Base-by-base conservation (phyloP, 2,113 vertebrate genomes). In the Amphiprion percula region DNA sequence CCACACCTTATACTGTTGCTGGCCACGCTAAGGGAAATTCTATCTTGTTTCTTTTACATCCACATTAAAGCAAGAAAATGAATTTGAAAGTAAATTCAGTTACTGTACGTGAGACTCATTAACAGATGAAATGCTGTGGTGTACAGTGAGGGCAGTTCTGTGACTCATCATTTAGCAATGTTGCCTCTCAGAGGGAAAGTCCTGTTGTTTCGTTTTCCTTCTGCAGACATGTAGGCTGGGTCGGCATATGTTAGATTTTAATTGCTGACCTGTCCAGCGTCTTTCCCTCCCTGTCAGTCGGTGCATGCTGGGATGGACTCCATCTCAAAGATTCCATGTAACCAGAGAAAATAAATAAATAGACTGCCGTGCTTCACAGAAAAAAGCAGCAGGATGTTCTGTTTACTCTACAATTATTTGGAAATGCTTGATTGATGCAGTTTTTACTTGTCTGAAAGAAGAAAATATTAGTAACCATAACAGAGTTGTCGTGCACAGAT, bases 111-210 rank as follows among this genome's bases (percentile, higher is more conserved):
- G 10, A 2, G 41, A 44, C 14, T 19, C 17, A n/a, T n/a, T 12
- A 68, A 65, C 15, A 30, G 60, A 0, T 24, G 14, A 52, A 47
- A 37, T 7, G 15, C 0, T 19, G 33, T 49, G n/a, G 0, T 16
- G 52, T 39, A 50, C 23, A 54, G 47, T 30, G 28, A 39, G 1
- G 14, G 16, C 26, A 53, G 24, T 28, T 15, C 2, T 17, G 10
- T 66, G 73, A 85, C 69, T 88, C 70, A 86, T 8, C 12, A 21
- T 17, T 49, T 23, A 58, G 68, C 37, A 50, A 69, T 82, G 74
- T 17, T 44, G 19, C 8, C 14, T 49, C 19, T 44, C 44, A 71
- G 6, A 53, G 23, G 37, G 16, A 50, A 56, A 33, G 24, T 58
- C 8, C 16, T 39, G 50, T 37, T 12, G 17, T 16, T 44, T 10